Conservation (phyloP, 2,113 vertebrate genomes). For the Gavialis gangeticus region DNA sequence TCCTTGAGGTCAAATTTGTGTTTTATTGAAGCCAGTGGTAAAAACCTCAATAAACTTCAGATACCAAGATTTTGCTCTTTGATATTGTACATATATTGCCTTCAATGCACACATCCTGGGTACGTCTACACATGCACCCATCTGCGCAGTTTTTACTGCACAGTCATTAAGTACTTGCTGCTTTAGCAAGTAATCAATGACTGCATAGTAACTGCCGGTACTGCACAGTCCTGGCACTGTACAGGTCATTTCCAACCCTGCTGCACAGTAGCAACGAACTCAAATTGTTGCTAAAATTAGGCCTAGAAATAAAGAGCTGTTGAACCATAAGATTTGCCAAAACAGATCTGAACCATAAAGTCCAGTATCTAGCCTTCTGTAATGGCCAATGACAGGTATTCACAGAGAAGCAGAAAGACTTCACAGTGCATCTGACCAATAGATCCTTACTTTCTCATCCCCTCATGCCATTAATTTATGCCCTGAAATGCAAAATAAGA, state of each 20-base stretch:
- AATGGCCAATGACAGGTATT: neutral
- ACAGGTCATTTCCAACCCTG: too few relatives aligned
- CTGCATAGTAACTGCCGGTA: too few relatives aligned
- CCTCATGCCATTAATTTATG: neutral
- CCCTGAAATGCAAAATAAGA: constrained; percentile 2
- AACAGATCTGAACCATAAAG: neutral
- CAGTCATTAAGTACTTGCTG: too few relatives aligned
- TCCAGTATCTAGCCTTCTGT: neutral
- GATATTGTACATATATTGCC: neutral
- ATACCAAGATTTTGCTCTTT: neutral
- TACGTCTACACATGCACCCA: too few relatives aligned
- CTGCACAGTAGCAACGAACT: too few relatives aligned
- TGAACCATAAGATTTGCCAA: constrained; percentile 12
- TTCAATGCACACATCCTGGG: neutral
- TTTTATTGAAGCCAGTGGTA: neutral
- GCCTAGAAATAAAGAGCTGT: neutral
- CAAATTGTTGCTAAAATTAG: neutral
- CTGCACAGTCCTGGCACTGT: too few relatives aligned
- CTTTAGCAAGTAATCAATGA: too few relatives aligned
- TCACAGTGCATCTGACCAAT: neutral
- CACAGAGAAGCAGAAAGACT: neutral
- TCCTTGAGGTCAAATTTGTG: neutral
- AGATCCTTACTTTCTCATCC: neutral
- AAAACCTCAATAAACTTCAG: neutral
- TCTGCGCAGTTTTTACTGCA: too few relatives aligned